These are phyloP conservation scores for Xylocampa areola DNA, from an alignment of 2,888 invertebrate genomes.

Conservation along the genomic window DNA sequence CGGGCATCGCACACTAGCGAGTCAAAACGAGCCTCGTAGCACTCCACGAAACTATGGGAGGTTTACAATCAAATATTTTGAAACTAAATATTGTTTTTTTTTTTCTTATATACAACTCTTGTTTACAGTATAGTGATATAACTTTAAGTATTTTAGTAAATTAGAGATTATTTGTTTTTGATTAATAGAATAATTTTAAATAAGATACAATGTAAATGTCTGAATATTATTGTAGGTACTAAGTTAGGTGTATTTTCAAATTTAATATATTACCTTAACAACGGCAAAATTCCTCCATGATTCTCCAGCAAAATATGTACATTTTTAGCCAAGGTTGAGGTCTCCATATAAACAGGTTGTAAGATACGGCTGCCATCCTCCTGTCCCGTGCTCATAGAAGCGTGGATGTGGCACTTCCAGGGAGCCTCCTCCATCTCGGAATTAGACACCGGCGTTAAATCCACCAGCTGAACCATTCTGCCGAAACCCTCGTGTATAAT, in stretches of 20 bases:
- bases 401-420: constrained; percentile 88
- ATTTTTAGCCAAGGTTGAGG: constrained; percentile 91
- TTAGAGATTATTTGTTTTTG: no score
- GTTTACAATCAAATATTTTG: no score
- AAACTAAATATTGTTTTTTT: no score
- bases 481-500: constrained; percentile 83
- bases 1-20: constrained; percentile 89
- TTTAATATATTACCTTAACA: constrained; percentile 91
- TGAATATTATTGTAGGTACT: no score
- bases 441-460: constrained; percentile 76
- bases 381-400: constrained; percentile 72
- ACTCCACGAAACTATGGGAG: constrained; percentile 92
- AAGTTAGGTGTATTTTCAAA: neutral
- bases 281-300: constrained; percentile 94
- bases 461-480: constrained; percentile 81
- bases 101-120: no score
- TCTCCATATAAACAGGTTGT: constrained; percentile 92
- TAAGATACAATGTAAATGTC: no score
- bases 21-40: constrained; percentile 94
- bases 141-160: no score
- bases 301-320: constrained; percentile 92
- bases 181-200: no score
- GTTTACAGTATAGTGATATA: no score
- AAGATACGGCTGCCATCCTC: constrained; percentile 88
- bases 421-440: constrained; percentile 83